Evolutionary conservation across 1,140 invertebrate species (phyloP).

Genomic region (Delia radicum): DNA sequence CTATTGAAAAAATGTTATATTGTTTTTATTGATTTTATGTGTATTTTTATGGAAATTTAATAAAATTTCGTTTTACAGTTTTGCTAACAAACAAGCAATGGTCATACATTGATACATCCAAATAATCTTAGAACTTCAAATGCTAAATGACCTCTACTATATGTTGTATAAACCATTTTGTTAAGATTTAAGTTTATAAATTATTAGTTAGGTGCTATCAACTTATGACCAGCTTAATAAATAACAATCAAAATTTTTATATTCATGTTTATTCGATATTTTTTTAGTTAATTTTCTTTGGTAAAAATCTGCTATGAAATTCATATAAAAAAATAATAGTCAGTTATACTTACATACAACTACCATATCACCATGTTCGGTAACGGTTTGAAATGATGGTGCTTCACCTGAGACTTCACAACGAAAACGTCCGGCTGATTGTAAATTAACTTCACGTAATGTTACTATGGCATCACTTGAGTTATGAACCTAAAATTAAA

Average conservation of each 20-base stretch:
- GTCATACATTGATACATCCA: no score
- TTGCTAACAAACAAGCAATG: no score
- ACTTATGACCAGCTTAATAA: neutral
- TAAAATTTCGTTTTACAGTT: neutral
- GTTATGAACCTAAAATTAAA: conserved; percentile 73
- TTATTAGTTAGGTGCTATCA: no score
- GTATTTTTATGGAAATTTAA: neutral
- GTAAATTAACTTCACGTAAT: conserved; percentile 71
- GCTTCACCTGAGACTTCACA: conserved; percentile 86
- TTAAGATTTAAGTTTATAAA: no score
- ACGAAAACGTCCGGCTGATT: conserved; percentile 75
- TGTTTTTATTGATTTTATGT: no score
- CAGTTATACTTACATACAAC: conserved; percentile 75
- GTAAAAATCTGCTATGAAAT: neutral
- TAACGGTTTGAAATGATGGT: conserved; percentile 76
- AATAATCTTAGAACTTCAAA: no score
- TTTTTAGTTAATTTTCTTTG: neutral
- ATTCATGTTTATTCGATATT: neutral
- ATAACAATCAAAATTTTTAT: neutral
- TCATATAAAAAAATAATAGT: neutral
- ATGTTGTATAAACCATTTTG: no score
- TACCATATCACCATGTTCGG: conserved; percentile 71
- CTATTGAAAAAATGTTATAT: neutral
- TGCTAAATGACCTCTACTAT: no score
- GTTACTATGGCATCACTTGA: conserved; percentile 74